Conservation (phyloP, 1,140 invertebrate species). For the Globodera rostochiensis region DNA sequence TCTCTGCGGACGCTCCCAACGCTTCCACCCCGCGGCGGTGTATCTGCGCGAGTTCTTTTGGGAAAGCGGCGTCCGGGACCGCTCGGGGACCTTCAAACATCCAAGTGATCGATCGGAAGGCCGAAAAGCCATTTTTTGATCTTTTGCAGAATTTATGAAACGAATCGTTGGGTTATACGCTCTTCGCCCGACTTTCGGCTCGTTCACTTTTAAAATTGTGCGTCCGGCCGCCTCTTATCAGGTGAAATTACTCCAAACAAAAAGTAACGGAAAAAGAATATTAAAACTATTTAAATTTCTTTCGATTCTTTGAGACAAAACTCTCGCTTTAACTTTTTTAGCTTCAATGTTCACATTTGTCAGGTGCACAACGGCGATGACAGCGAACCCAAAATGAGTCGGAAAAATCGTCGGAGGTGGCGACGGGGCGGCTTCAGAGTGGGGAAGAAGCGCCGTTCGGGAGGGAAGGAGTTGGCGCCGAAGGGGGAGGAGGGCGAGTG, state of each 20-base stretch:
- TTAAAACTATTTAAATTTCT: no score
- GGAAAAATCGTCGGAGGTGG: not conserved
- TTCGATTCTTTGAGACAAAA: not conserved
- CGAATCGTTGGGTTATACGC: not conserved
- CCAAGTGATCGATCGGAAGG: not conserved
- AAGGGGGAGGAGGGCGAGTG: not conserved
- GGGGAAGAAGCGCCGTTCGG: not conserved
- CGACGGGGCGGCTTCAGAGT: not conserved
- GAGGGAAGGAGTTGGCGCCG: no score
- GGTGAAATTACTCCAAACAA: not conserved
- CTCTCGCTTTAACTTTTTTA: not conserved
- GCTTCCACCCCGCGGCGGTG: not conserved
- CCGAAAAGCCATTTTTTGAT: not conserved
- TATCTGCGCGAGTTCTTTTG: constrained; percentile 12
- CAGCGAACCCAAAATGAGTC: not conserved
- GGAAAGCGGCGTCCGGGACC: constrained; percentile 6
- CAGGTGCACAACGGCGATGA: not conserved
- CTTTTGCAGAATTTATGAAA: not conserved
- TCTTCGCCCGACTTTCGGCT: not conserved
- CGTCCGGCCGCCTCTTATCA: constrained; percentile 1
- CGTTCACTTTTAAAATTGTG: constrained; percentile 8
- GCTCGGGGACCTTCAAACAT: not conserved
- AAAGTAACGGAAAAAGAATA: not conserved
- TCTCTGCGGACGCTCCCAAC: not conserved
- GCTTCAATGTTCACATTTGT: not conserved